Evolutionary conservation across 2,888 invertebrate genomes (phyloP), one percentile per base, ranked within the genome.

Genomic region (Rotaria magnacalcarata): DNA sequence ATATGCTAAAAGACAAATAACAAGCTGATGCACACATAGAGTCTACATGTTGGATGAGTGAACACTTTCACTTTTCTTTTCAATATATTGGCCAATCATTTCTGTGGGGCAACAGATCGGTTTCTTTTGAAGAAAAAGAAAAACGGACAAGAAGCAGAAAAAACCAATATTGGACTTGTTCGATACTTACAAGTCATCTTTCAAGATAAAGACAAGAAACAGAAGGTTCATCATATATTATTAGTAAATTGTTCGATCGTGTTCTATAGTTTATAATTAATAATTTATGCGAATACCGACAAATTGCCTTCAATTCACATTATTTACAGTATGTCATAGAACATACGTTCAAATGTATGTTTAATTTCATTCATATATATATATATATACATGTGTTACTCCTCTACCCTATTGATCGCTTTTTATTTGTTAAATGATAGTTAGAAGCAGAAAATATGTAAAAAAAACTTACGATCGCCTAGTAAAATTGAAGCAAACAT

Each of bases 1-100:
- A 67, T 67, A 67, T 67, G 67, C 27, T 16, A 67, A 34, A 34
- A 67, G 67, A 67, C 67, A 67, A 67, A 41, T 67, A 34, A 67
- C 67, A 67, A 67, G 67, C 67, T 67, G 67, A 67, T 19, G 34
- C 34, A 41, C 4, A 67, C 34, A 34, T 34, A 34, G 27, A 16
- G 27, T 19, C 27, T 54, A 54, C 5, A 34, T 41, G 34, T 34
- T 19, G 14, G 34, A 67, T 67, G 67, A 67, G 19, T 41, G 67
- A 67, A 67, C 19, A 34, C 34, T 19, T 67, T 67, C 34, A 67
- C 16, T 34, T 67, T 19, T 41, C 34, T 34, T 67, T 67, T 67
- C 34, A 34, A 67, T 67, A 16, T 34, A 67, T 41, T 19, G 67
- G 67, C 34, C 67, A 67, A 67, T 41, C 67, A 67, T 67, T 67